phyloP scores from a whole-genome alignment of 2,113 vertebrate species.

The Uropsilus gracilis region DNA sequence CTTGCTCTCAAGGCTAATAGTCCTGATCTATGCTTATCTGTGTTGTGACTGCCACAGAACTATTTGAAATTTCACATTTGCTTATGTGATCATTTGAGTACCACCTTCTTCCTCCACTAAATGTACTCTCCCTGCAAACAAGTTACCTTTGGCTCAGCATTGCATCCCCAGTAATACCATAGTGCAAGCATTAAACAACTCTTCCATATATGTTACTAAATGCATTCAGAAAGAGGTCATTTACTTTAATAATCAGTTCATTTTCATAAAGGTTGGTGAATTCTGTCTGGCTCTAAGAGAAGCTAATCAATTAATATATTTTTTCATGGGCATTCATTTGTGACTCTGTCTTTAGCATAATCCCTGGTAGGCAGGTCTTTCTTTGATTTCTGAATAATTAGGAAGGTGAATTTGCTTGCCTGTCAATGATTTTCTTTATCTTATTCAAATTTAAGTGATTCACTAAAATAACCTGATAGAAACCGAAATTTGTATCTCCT shows the following conservation, averaged over 20 bases:
- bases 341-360: not conserved
- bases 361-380: not conserved
- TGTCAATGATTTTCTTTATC: not conserved
- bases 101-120: not conserved
- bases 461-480: not conserved
- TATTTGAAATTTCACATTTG: not conserved
- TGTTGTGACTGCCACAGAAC: no score
- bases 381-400: not conserved
- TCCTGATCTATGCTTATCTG: not conserved
- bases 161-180: not conserved
- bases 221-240: not conserved
- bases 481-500: slow-evolving; percentile 40
- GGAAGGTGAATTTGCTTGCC: not conserved
- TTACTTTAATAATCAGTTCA: not conserved
- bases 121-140: not conserved
- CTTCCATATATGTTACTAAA: not conserved
- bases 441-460: slow-evolving; percentile 25
- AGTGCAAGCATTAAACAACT: not conserved
- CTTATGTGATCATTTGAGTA: not conserved
- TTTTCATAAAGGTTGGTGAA: not conserved
- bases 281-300: not conserved
- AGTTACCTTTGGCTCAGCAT: not conserved
- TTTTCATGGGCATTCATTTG: not conserved
- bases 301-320: not conserved
- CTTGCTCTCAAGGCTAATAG: not conserved